phyloP scores from a whole-genome alignment of 2,797 vertebrate genomes.

The Gephyroberyx darwinii region DNA sequence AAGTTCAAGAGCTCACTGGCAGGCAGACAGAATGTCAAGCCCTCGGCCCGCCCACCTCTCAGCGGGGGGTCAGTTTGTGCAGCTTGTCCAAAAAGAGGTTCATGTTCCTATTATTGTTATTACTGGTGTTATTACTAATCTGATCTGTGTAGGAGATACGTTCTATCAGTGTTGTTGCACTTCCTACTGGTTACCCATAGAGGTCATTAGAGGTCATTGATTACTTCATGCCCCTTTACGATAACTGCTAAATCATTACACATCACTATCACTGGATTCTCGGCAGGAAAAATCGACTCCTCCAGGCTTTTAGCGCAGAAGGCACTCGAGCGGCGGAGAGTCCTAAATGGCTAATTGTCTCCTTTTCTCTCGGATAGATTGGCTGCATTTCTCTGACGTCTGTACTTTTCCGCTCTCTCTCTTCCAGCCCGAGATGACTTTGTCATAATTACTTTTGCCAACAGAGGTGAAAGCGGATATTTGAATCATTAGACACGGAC shows the following conservation, averaged over 20 bases:
- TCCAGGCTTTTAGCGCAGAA: not conserved
- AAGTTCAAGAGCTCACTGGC: slow-evolving; percentile 34
- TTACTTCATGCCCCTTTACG: not conserved
- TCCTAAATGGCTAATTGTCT: slow-evolving; percentile 24
- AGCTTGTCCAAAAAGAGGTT: slow-evolving; percentile 31
- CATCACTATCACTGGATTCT: not conserved
- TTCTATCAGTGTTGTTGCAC: too few relatives aligned
- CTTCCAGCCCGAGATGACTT: slow-evolving; percentile 41
- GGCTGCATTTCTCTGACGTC: slow-evolving; percentile 2
- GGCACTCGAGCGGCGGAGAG: not conserved
- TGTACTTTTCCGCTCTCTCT: slow-evolving; percentile 34
- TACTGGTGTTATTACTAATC: too few relatives aligned
- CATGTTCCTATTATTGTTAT: slow-evolving; percentile 11
- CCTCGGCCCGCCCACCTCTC: slow-evolving; percentile 42
- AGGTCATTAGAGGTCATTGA: too few relatives aligned
- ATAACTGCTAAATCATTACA: not conserved
- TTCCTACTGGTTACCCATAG: too few relatives aligned
- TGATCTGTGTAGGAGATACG: too few relatives aligned
- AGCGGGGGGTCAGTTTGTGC: not conserved
- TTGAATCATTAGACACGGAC: slow-evolving; percentile 66
- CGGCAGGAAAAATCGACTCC: not conserved
- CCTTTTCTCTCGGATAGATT: slow-evolving; percentile 34
- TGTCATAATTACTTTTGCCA: slow-evolving; percentile 74
- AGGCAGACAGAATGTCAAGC: slow-evolving; percentile 49
- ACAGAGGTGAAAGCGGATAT: slow-evolving; percentile 69